These are phyloP conservation scores for Drosophila elegans DNA, from an alignment of 1,140 invertebrate genomes.

Conservation along the genomic window DNA sequence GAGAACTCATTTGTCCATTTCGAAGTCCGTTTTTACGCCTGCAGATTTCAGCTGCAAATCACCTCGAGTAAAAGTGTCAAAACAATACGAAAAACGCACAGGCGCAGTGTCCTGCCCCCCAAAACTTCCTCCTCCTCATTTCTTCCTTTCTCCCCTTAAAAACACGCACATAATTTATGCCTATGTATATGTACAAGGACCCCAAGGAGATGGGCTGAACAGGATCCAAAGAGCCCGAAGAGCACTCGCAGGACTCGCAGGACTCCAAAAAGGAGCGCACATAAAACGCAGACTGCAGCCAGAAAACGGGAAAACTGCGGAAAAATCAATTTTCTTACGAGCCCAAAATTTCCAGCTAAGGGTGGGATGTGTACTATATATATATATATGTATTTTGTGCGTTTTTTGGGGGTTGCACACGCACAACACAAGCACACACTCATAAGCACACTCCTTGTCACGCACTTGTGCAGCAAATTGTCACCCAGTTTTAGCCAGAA, in stretches of 20 bases:
- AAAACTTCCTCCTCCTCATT: too few species aligned
- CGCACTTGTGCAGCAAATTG: slow-evolving; percentile 79
- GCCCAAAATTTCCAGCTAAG: slow-evolving; percentile 37
- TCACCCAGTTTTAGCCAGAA: slow-evolving; percentile 67
- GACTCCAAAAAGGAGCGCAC: slow-evolving; percentile 40
- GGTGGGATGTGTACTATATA: slow-evolving; percentile 27
- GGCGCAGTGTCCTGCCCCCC: slow-evolving; percentile 33
- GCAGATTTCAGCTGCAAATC: slow-evolving; percentile 66
- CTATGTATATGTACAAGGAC: slow-evolving; percentile 65
- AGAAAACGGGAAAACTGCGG: slow-evolving; percentile 62
- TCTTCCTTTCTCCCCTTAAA: background rate
- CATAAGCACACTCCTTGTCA: slow-evolving; percentile 33
- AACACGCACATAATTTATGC: slow-evolving; percentile 74
- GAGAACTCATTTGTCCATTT: slow-evolving; percentile 6
- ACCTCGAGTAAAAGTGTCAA: slow-evolving; percentile 77
- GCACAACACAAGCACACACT: slow-evolving; percentile 16
- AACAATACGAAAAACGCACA: slow-evolving; percentile 71
- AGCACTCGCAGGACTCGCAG: slow-evolving; percentile 29
- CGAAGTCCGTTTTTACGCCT: slow-evolving; percentile 12
- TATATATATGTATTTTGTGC: slow-evolving; percentile 27
- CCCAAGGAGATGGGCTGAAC: slow-evolving; percentile 23
- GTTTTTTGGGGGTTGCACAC: slow-evolving; percentile 73
- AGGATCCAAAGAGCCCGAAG: slow-evolving; percentile 14
- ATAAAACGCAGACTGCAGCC: slow-evolving; percentile 79
- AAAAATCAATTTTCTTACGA: slow-evolving; percentile 82